Conservation (phyloP, 1,140 invertebrate species). For the Acyrthosiphon pisum region DNA sequence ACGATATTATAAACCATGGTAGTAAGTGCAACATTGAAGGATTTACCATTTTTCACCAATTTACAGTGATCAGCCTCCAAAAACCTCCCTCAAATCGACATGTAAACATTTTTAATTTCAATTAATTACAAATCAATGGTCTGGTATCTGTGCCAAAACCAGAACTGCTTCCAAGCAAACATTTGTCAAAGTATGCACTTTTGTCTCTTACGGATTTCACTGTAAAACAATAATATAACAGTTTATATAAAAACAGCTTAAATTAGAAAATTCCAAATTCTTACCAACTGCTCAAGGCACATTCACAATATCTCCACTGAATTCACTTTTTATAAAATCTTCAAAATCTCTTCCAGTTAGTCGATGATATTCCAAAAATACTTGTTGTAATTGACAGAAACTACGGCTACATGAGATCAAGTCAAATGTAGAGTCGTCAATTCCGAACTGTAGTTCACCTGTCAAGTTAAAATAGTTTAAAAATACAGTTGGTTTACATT, state of each 20-base stretch:
- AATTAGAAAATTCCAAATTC: slow-evolving; percentile 53
- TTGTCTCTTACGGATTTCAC: slow-evolving; percentile 67
- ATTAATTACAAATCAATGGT: slow-evolving; percentile 68
- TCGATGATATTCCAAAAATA: slow-evolving; percentile 80
- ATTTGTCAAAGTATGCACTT: slow-evolving; percentile 70
- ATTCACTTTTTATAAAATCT: slow-evolving; percentile 83
- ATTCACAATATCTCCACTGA: slow-evolving; percentile 87
- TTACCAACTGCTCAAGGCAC: slow-evolving; percentile 78
- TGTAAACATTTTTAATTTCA: slow-evolving; percentile 67
- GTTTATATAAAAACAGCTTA: not conserved
- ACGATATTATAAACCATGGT: no score
- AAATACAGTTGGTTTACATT: not conserved
- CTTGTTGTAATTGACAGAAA: slow-evolving; percentile 67
- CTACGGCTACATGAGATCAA: slow-evolving; percentile 71
- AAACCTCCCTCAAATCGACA: slow-evolving; percentile 65
- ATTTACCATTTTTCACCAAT: no score
- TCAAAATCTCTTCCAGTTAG: slow-evolving; percentile 84
- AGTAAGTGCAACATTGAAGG: no score
- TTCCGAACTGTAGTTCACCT: slow-evolving; percentile 82
- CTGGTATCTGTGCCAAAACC: slow-evolving; percentile 68
- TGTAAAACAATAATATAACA: slow-evolving; percentile 59
- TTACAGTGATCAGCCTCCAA: slow-evolving; percentile 62
- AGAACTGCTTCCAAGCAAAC: slow-evolving; percentile 69
- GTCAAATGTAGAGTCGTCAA: slow-evolving; percentile 87
- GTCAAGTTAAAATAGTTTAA: slow-evolving; percentile 58